Conservation (phyloP, 2,888 invertebrate genomes). For the Geotrupes spiniger region DNA sequence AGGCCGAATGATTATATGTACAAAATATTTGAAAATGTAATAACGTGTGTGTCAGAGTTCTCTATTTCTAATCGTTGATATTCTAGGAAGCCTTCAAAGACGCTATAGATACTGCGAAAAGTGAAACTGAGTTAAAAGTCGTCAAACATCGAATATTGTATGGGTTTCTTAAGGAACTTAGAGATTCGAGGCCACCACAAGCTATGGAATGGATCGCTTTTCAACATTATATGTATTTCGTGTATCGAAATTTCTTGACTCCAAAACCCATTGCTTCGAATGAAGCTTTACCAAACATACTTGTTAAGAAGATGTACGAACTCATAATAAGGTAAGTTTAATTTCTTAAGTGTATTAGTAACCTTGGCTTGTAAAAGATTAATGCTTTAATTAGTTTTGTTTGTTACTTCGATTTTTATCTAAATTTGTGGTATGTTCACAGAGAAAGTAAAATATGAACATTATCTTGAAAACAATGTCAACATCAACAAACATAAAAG, state of each 20-base stretch:
- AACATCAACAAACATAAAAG: too few species aligned
- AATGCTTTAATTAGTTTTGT: too few species aligned
- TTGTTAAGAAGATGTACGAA: conserved; percentile 40
- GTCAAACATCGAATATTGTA: conserved; percentile 23
- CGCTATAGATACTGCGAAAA: conserved; percentile 13
- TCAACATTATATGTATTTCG: conserved; percentile 44
- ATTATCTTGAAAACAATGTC: too few species aligned
- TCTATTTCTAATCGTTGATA: background rate
- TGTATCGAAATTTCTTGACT: conserved; percentile 43
- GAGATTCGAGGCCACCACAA: conserved; percentile 28
- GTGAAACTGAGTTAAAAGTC: conserved; percentile 18
- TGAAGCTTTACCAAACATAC: conserved; percentile 38
- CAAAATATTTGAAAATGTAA: conserved; percentile 22
- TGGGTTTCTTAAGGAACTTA: conserved; percentile 28
- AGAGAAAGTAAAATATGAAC: too few species aligned
- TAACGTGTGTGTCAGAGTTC: background rate
- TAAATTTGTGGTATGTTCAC: too few species aligned
- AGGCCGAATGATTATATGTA: conserved; percentile 20
- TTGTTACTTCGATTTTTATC: too few species aligned
- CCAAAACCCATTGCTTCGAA: conserved; percentile 36
- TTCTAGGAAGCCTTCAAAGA: conserved; percentile 22
- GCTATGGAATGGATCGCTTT: conserved; percentile 40
- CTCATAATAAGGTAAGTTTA: conserved; percentile 37
- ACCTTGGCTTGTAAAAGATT: too few species aligned
- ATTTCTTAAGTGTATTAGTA: too few species aligned